Evolutionary conservation across 2,113 vertebrate species (phyloP), one percentile per base, ranked within the genome.

Genomic region (Gasterosteus aculeatus): DNA sequence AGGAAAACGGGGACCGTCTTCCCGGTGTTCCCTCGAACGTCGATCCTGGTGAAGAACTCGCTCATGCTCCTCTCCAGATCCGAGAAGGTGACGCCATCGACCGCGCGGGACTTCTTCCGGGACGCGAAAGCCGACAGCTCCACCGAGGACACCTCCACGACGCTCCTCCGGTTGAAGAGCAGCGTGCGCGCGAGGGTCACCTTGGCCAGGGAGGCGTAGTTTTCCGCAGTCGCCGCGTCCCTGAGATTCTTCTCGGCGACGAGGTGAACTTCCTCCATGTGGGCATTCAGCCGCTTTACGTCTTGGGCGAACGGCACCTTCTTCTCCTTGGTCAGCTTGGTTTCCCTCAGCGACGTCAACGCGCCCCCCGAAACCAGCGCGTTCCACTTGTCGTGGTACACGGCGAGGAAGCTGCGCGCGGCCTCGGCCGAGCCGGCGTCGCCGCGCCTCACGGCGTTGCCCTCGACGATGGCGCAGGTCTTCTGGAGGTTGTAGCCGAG

Each of bases 401-500:
- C 47, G 0, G 75, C 66, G 8, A 88, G 80, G 53, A 91, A 92
- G 6, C n/a, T 72, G 5, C 15, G 61, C 0, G 88, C 88, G 2
- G 82, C 72, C 53, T 90, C 69, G 1, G 78, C 82, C 56, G 31
- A 16, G 5, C 14, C 7, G 0, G 19, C 19, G 33, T 90, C 74
- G 0, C 87, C 80, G 0, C 15, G 0, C 57, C 78, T 47, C 1
- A 42, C 10, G 0, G 91, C 91, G 0, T 87, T 89, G 0, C 1
- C 31, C 54, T 90, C 68, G 0, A 89, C 82, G 10, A 92, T 87
- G 2, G 6, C 3, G 10, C 91, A 91, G 58, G 72, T 46, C 78
- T 92, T 91, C 82, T 91, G 85, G 0, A 92, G 82, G 57, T 73
- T 26, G 82, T 87, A 84, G 5, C 89, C 91, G 0, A 92, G 74